A percentile compares a stretch with the other conserved stretches of the same genome.
phyloP scores from a whole-genome alignment of 1,140 invertebrate genomes.

The Ylistrum balloti region DNA sequence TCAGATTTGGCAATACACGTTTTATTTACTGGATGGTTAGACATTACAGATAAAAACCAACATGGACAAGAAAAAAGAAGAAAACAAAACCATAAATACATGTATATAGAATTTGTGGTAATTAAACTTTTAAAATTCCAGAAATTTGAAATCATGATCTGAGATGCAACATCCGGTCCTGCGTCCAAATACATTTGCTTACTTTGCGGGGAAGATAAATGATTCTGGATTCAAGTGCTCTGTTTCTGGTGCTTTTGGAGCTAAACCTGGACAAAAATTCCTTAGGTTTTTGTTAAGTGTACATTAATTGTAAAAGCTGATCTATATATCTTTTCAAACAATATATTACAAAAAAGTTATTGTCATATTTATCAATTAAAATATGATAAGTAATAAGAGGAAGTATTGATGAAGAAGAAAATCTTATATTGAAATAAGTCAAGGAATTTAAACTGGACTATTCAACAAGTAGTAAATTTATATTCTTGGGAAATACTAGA shows the following conservation, averaged over 20 bases:
- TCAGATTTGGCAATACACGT: background rate
- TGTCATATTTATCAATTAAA: no score
- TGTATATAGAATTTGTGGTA: background rate
- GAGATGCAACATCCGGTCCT: background rate
- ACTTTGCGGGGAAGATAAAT: background rate
- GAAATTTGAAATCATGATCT: constrained; percentile 35
- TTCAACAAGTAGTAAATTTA: no score
- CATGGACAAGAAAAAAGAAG: background rate
- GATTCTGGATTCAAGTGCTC: background rate
- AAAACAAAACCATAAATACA: no score
- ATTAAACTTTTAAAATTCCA: constrained; percentile 36
- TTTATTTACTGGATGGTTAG: background rate
- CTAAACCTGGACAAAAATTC: background rate
- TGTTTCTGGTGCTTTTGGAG: background rate
- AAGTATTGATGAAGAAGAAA: no score
- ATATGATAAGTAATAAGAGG: no score
- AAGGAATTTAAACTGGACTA: no score
- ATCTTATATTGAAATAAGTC: background rate
- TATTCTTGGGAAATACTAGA: no score
- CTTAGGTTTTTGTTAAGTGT: background rate
- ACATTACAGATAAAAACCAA: background rate
- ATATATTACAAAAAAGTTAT: no score
- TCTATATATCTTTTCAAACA: no score
- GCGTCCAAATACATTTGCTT: background rate
- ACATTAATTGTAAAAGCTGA: no score